Base-by-base conservation (phyloP, 2,797 vertebrate genomes). In the Hipposideros larvatus region DNA sequence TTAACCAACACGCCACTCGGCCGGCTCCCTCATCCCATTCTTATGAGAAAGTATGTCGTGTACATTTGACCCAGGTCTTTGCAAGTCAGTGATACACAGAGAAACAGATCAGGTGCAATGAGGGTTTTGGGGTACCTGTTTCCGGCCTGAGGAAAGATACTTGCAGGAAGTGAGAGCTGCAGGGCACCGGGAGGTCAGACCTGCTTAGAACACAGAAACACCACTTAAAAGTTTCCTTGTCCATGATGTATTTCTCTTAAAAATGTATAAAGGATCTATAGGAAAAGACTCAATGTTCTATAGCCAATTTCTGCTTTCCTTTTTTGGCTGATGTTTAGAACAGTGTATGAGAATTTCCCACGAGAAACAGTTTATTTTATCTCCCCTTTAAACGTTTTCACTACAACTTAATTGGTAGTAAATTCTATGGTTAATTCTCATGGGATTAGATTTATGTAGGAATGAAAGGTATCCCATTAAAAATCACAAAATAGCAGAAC, bases 341-440 rank as follows among this genome's bases (percentile, higher is more conserved):
- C 7, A 80, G 21, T 43, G 11, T 28, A 7, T 63, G 46, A 91
- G 37, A 94, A 77, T 86, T 86, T 89, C 78, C 41, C 53, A 71
- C 71, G 53, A 63, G 79, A 70, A 82, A 66, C 94, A 70, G 71
- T n/a, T 46, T 1, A 63, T 65, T 91, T 83, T 61, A 34, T 87
- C 70, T 96, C 90, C n/a, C 78, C 37, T 90, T 51, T 46, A 71
- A 86, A 82, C 37, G 86, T 70, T 70, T 75, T 80, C 43, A 70
- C 19, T 73, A 75, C 55, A 59, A 70, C 28, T 71, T 84, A 41
- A 63, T 24, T 65, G 74, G 37, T 14, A n/a, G 61, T 31, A 7
- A n/a, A 59, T n/a, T 79, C 73, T 91, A 55, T 51, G 74, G 71
- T 92, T 80, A 80, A 91, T 75, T 75, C 46, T 89, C 53, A 51